Evolutionary conservation across 2,797 vertebrate species (phyloP), one percentile per base, ranked within the genome.

Genomic region (Lates japonicus): DNA sequence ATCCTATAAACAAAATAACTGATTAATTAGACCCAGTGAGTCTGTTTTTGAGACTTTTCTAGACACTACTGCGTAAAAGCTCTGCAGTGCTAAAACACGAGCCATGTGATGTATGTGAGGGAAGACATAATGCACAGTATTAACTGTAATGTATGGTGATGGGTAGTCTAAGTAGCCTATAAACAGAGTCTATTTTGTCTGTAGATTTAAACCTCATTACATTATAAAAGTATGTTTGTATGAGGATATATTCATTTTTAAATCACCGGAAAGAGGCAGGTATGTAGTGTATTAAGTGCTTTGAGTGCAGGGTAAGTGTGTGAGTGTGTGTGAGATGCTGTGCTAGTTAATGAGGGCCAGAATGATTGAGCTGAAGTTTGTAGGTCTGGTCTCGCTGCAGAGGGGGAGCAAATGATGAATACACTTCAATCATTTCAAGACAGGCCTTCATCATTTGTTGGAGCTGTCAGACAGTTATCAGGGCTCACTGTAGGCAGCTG

Each of bases 401-500:
- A 84, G 49, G 41, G 41, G 79, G 76, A 76, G 84, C 62, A 88
- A 88, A 85, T 86, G 81, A 90, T 91, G 91, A 92, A 90, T 88
- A 85, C 55, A 63, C 87, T 91, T 93, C 93, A 93, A 87, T 93
- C 89, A 92, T 80, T 81, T 75, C 48, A 59, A 76, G 87, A 88
- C 87, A 84, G 82, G 84, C 85, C 80, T 88, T 92, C 84, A 91
- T 94, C 83, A 89, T 90, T 92, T 92, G 88, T 75, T 62, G 74
- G 62, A 88, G 71, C 90, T 90, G 90, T 92, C 90, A 82, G 78
- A 80, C 73, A 87, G 86, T 84, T 80, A 93, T 92, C 91, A 82
- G 82, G 82, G 83, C 90, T 90, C 89, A 89, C 80, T 61, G 86
- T 83, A 79, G 86, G 88, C 79, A 85, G 87, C 77, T 72, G 83